Conservation (phyloP, 1,140 invertebrate species). For the Neotoxoptera formosana region DNA sequence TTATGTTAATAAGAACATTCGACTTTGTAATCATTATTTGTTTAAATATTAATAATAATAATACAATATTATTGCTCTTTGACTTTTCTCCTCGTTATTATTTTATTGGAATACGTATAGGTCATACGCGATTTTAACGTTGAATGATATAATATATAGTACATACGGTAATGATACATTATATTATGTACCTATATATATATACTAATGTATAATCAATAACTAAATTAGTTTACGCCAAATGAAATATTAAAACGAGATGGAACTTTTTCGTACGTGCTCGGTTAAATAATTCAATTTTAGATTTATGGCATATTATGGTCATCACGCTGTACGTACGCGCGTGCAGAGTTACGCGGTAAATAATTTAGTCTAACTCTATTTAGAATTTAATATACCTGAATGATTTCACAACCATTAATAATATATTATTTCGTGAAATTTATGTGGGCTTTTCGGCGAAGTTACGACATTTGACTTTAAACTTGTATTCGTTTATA, state of each 20-base stretch:
- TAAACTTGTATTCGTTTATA: not conserved
- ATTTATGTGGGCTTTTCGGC: not conserved
- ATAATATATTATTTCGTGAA: not conserved
- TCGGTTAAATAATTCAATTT: not conserved
- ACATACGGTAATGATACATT: not conserved
- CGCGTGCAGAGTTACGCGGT: not conserved
- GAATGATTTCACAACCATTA: not conserved
- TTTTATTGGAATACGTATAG: not conserved
- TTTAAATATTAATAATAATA: not conserved
- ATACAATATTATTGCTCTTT: not conserved
- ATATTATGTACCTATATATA: not conserved
- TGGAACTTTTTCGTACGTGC: not conserved
- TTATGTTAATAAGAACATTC: not conserved
- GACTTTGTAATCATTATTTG: not conserved
- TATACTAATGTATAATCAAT: not conserved
- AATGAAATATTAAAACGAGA: not conserved
- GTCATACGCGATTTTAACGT: not conserved
- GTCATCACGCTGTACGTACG: not conserved
- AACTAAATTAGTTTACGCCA: not conserved
- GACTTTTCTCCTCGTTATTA: not conserved
- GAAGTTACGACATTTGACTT: not conserved
- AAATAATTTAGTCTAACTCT: not conserved
- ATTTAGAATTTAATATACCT: not conserved
- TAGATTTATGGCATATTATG: not conserved
- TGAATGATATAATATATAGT: not conserved